A percentile compares a stretch with the other conserved stretches of the same genome.
These are phyloP conservation scores for Serripes groenlandicus DNA, from an alignment of 2,888 invertebrate species.

Conservation along the genomic window DNA sequence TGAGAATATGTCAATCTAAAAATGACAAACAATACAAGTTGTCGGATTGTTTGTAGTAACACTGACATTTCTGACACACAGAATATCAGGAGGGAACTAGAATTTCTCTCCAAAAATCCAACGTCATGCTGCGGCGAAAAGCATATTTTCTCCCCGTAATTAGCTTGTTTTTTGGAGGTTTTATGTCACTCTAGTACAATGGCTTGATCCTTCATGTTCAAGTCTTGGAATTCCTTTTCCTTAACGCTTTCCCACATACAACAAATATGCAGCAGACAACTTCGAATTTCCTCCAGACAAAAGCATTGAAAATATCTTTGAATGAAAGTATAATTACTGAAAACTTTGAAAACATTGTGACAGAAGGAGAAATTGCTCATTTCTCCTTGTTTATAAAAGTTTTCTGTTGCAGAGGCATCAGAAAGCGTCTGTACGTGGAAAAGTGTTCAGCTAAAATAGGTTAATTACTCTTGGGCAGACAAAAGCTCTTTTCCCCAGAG, in stretches of 20 bases:
- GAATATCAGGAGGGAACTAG: background rate
- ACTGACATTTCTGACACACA: conserved; percentile 19
- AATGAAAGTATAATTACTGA: too few relatives aligned
- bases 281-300: background rate
- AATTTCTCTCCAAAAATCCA: background rate
- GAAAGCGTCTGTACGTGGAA: too few relatives aligned
- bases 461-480: too few relatives aligned
- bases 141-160: background rate
- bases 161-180: conserved; percentile 1
- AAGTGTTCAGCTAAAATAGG: too few relatives aligned
- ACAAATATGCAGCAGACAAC: too few relatives aligned
- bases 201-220: background rate
- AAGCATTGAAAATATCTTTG: too few relatives aligned
- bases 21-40: conserved; percentile 10
- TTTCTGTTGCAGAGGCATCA: too few relatives aligned
- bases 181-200: background rate
- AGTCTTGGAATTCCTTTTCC: too few relatives aligned
- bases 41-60: conserved; percentile 13
- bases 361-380: background rate
- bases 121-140: background rate
- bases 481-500: too few relatives aligned
- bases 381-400: background rate
- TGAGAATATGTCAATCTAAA: conserved; percentile 14
- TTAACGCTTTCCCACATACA: background rate
- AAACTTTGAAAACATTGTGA: background rate